These are phyloP conservation scores for Trachelus iudaicus DNA, from an alignment of 2,888 invertebrate genomes.

Conservation along the genomic window DNA sequence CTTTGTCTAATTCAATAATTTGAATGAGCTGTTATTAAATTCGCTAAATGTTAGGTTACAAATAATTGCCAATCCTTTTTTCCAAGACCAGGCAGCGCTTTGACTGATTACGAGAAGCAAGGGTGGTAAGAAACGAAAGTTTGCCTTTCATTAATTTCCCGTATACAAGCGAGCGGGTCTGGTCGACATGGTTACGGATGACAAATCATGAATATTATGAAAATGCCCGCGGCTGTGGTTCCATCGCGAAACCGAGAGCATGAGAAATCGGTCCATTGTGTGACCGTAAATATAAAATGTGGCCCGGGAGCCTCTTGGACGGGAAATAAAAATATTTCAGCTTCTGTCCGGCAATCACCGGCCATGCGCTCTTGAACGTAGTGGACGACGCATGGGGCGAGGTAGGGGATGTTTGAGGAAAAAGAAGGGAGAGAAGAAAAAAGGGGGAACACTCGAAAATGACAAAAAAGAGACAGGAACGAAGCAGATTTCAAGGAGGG, in stretches of 20 bases:
- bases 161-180: neutral
- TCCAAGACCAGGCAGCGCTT: neutral
- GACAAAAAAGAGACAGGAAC: neutral
- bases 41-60: neutral
- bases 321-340: conserved; percentile 35
- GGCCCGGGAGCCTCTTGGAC: conserved; percentile 24
- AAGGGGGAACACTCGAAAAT: conserved; percentile 12
- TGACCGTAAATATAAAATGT: conserved; percentile 34
- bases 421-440: conserved; percentile 12
- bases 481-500: neutral
- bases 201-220: conserved; percentile 47
- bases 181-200: conserved; percentile 19
- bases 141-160: conserved; percentile 2
- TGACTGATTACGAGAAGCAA: neutral
- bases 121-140: neutral
- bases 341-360: conserved; percentile 44
- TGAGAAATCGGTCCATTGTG: conserved; percentile 48
- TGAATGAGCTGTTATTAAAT: neutral
- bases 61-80: neutral
- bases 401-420: conserved; percentile 7
- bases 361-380: conserved; percentile 15
- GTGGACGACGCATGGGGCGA: neutral
- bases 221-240: conserved; percentile 28
- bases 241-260: conserved; percentile 34
- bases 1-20: neutral